Evolutionary conservation across 2,113 vertebrate genomes (phyloP).

Genomic region (Perccottus glenii): DNA sequence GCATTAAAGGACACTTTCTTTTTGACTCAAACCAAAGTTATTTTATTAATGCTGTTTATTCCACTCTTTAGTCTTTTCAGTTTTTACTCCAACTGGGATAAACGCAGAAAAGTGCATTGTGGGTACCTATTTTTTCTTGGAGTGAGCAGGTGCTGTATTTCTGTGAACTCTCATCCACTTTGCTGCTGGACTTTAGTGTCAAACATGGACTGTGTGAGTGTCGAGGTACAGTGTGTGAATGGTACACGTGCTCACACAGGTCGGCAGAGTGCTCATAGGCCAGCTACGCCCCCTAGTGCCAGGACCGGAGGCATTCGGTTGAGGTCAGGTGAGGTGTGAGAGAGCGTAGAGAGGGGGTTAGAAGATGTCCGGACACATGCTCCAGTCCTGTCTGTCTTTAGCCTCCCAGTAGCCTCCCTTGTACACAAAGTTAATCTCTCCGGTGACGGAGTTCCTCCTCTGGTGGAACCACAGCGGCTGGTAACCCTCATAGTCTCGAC

Average conservation of each 20-base stretch:
- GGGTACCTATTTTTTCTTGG: slow-evolving; percentile 47
- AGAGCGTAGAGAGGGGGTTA: slow-evolving; percentile 68
- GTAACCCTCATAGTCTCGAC: slow-evolving; percentile 87
- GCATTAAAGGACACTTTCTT: slow-evolving; percentile 31
- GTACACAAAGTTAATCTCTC: slow-evolving; percentile 90
- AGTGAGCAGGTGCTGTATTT: slow-evolving; percentile 39
- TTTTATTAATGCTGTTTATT: slow-evolving; percentile 3
- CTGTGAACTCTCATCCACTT: slow-evolving; percentile 34
- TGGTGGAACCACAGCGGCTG: slow-evolving; percentile 93
- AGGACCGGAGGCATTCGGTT: slow-evolving; percentile 26
- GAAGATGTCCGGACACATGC: slow-evolving; percentile 90
- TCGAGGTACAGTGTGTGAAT: slow-evolving; percentile 65
- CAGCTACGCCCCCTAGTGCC: slow-evolving; percentile 23
- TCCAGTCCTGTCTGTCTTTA: slow-evolving; percentile 94
- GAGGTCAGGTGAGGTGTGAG: slow-evolving; percentile 39
- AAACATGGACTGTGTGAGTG: slow-evolving; percentile 45
- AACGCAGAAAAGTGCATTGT: slow-evolving; percentile 64
- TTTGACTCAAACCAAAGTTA: slow-evolving; percentile 7
- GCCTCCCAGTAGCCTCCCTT: slow-evolving; percentile 98
- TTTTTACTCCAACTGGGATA: slow-evolving; percentile 20
- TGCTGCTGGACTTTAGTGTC: slow-evolving; percentile 2
- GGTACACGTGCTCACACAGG: slow-evolving; percentile 53
- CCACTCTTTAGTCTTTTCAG: slow-evolving; percentile 25
- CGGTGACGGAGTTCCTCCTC: slow-evolving; percentile 85
- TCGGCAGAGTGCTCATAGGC: slow-evolving; percentile 50